Conservation (phyloP, 2,113 vertebrate genomes). For the Percina caprodes region DNA sequence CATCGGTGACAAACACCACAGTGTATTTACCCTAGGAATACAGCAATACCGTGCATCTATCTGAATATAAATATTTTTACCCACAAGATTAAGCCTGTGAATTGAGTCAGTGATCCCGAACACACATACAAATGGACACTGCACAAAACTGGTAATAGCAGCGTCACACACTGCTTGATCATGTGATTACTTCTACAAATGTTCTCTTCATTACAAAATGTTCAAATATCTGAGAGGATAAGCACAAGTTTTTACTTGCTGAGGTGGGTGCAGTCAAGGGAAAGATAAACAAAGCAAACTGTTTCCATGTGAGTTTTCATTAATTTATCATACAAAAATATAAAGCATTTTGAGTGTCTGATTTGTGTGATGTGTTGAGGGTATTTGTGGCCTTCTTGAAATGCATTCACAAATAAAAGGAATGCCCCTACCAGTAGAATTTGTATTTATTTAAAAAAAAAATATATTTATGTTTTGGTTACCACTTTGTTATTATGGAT, state of each 20-base stretch:
- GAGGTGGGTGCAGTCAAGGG: background rate
- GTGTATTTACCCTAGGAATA: background rate
- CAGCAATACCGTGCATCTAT: background rate
- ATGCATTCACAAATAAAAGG: background rate
- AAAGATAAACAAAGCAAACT: background rate
- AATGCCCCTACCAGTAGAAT: background rate
- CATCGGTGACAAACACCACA: background rate
- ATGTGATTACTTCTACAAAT: background rate
- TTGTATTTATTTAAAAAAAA: background rate
- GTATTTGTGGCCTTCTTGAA: background rate
- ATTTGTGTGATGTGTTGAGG: background rate
- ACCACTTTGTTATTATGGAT: background rate
- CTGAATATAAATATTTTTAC: slow-evolving; percentile 3
- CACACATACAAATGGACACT: background rate
- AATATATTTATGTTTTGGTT: background rate
- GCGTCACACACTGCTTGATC: background rate
- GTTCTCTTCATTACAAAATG: background rate
- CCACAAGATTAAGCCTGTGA: background rate
- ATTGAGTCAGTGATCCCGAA: background rate
- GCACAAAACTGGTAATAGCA: background rate
- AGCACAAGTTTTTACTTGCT: background rate
- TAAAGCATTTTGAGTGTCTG: background rate
- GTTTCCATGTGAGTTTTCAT: background rate
- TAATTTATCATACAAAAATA: background rate
- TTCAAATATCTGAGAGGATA: background rate